Evolutionary conservation across 2,113 vertebrate genomes (phyloP), one percentile per base, ranked within the genome.

Genomic region (Pelvicachromis taeniatus): DNA sequence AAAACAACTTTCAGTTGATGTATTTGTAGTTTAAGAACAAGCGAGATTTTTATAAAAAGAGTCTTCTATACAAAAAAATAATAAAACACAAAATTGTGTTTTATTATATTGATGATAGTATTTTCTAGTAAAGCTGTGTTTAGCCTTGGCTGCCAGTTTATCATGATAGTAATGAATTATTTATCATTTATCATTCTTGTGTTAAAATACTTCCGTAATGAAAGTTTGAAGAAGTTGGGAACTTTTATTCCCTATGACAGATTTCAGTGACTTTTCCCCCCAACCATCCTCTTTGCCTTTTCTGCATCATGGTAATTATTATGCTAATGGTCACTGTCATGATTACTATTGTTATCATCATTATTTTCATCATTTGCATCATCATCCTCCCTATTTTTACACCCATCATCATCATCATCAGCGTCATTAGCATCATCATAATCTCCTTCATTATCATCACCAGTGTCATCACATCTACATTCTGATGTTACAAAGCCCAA

Each of bases 381-480:
- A 83, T 85, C 42, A 8, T 87, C 53, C 10, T 48, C 56, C 56
- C 81, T 80, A 81, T 80, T 84, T 90, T 83, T 53, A 78, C 21
- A 84, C 65, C 56, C 42, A 54, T 42, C 85, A 65, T 65, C 61
- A 65, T 65, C 61, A 58, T 59, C 82, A 82, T 77, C 8, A 23
- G 50, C 2, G 14, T 87, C 88, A 82, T 83, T 77, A 83, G n/a
- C 63, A 29, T 86, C 63, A 82, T 73, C 63, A 83, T 90, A 26
- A 85, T 89, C 78, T 80, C 78, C 82, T 83, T 79, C 79, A 87
- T 85, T 90, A 88, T 83, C 63, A 84, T 87, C 83, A 54, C 48
- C 63, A 87, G 12, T 85, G 63, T 77, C 91, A 88, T 88, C 78
- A 86, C 78, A 77, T 86, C 45, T 7, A 56, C 77, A 84, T 89